These are phyloP conservation scores for Leptatherina wallacei DNA, from an alignment of 2,797 vertebrate genomes.

Conservation along the genomic window DNA sequence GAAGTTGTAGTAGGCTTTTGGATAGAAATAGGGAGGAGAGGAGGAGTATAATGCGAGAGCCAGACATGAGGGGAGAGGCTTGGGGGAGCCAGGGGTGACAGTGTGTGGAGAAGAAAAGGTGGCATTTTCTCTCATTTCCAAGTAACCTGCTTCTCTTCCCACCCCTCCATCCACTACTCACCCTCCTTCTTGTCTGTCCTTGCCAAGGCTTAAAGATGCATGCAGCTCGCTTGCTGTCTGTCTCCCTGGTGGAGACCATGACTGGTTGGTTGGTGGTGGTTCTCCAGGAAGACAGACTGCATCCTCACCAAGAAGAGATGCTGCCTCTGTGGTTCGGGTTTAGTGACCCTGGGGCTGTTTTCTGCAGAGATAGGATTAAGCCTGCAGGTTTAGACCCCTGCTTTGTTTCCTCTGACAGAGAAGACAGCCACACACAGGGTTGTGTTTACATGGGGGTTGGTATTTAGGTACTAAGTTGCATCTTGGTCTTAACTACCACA, in stretches of 20 bases:
- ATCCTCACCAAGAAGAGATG: conserved; percentile 69
- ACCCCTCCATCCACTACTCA: conserved; percentile 21
- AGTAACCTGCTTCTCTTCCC: conserved; percentile 39
- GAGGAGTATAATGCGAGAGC: conserved; percentile 52
- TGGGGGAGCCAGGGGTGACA: conserved; percentile 69
- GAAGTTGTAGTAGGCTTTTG: conserved; percentile 75
- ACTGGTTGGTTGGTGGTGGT: conserved; percentile 35
- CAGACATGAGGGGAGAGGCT: conserved; percentile 68
- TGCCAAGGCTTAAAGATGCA: conserved; percentile 67
- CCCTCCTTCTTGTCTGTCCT: conserved; percentile 41
- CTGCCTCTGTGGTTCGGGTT: conserved; percentile 66
- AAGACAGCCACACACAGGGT: conserved; percentile 63
- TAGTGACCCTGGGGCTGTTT: conserved; percentile 68
- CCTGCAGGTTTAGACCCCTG: conserved; percentile 72
- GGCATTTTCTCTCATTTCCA: conserved; percentile 55
- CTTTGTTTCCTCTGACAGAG: conserved; percentile 74
- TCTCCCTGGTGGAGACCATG: conserved; percentile 42
- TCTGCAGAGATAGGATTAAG: conserved; percentile 76
- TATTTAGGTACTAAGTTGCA: conserved; percentile 57
- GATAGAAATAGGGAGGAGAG: conserved; percentile 49
- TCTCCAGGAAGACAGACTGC: conserved; percentile 59
- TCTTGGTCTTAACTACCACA: conserved; percentile 56
- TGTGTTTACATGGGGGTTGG: conserved; percentile 55
- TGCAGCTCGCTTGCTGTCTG: conserved; percentile 40
- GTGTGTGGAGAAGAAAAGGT: conserved; percentile 50